Evolutionary conservation across 2,888 invertebrate genomes (phyloP).

Genomic region (Cantharis rufa): DNA sequence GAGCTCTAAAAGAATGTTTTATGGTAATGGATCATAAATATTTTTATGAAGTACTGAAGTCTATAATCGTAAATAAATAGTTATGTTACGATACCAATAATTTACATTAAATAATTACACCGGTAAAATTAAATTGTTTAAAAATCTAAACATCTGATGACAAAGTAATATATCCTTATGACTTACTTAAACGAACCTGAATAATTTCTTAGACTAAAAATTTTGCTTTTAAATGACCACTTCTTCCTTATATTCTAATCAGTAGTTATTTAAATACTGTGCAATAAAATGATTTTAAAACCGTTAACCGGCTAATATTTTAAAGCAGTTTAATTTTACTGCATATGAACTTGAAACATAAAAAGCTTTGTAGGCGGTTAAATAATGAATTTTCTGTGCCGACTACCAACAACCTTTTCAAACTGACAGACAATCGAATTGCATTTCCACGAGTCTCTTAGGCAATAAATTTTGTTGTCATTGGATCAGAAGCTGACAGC

Average conservation of each 20-base stretch:
- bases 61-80: not conserved
- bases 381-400: slow-evolving; percentile 1
- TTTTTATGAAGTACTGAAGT: not conserved
- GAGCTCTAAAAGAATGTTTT: not conserved
- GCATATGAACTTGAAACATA: not conserved
- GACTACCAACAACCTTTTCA: not conserved
- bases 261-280: not conserved
- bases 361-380: not conserved
- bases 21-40: not conserved
- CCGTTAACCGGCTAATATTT: not conserved
- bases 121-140: not conserved
- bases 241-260: not conserved
- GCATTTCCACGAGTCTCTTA: not conserved
- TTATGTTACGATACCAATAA: not conserved
- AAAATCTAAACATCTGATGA: not conserved
- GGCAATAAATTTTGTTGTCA: not conserved
- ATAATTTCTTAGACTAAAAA: not conserved
- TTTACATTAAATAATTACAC: not conserved
- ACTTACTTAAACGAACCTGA: not conserved
- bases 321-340: not conserved
- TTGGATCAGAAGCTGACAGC: not conserved
- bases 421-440: slow-evolving; percentile 1
- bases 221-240: not conserved
- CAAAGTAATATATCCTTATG: not conserved
- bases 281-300: not conserved